Conservation (phyloP, 2,113 vertebrate species). For the Polypterus bichir region DNA sequence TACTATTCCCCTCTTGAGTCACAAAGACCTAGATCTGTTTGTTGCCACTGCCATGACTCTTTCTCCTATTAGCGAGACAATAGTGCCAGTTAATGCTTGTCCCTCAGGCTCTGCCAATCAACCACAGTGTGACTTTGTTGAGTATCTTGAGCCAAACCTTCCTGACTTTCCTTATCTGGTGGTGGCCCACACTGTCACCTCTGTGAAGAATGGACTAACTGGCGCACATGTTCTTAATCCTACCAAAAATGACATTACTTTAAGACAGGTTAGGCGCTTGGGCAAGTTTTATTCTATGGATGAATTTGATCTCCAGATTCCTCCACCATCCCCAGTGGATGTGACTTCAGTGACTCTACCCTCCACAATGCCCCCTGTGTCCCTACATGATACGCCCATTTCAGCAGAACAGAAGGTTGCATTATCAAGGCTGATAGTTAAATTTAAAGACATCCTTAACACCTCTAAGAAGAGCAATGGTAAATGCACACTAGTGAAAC, state of each 20-base stretch:
- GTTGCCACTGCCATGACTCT: not conserved
- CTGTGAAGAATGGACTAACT: not conserved
- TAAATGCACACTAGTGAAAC: not conserved
- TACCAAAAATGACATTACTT: not conserved
- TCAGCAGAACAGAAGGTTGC: not conserved
- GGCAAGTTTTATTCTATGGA: not conserved
- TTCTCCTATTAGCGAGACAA: not conserved
- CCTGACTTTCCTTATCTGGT: not conserved
- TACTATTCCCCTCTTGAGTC: not conserved
- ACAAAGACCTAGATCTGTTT: not conserved
- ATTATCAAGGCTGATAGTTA: not conserved
- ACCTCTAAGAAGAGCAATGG: not conserved
- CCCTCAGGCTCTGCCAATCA: not conserved
- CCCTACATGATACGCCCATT: not conserved
- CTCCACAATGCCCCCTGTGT: not conserved
- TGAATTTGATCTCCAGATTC: not conserved
- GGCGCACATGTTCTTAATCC: not conserved
- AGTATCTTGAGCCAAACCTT: not conserved
- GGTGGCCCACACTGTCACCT: not conserved
- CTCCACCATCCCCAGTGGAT: not conserved
- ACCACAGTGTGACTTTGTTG: not conserved
- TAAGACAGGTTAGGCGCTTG: not conserved
- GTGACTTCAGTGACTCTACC: not conserved
- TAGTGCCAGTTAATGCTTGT: not conserved
- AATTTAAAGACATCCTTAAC: not conserved